phyloP scores from a whole-genome alignment of 1,140 invertebrate species.

The Heliconius nattereri region DNA sequence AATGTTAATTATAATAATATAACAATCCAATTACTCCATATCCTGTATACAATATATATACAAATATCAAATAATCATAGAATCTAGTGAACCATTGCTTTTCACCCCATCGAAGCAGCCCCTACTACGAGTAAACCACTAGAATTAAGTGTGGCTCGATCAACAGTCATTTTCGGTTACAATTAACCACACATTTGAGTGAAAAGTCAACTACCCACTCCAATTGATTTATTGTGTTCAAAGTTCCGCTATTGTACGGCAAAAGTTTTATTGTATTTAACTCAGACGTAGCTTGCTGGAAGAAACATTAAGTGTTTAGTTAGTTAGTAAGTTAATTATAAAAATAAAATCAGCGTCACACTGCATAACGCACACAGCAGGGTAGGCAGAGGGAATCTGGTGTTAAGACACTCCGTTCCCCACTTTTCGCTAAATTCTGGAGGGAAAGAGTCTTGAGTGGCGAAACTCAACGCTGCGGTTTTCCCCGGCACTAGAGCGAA shows the following conservation, averaged over 20 bases:
- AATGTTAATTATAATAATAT: conserved; percentile 40
- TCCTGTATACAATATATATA: conserved; percentile 60
- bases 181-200: conserved; percentile 82
- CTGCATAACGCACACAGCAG: too few relatives aligned
- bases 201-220: conserved; percentile 81
- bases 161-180: conserved; percentile 81
- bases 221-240: conserved; percentile 81
- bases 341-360: too few relatives aligned
- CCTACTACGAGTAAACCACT: conserved; percentile 63
- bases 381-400: too few relatives aligned
- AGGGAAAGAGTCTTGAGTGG: too few relatives aligned
- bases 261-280: conserved; percentile 57
- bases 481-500: too few relatives aligned
- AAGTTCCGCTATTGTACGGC: conserved; percentile 75
- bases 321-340: too few relatives aligned
- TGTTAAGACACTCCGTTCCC: too few relatives aligned
- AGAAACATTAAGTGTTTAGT: not conserved
- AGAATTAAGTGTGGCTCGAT: conserved; percentile 81
- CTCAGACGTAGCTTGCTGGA: conserved; percentile 44
- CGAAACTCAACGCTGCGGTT: too few relatives aligned
- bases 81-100: conserved; percentile 66
- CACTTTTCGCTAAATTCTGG: too few relatives aligned
- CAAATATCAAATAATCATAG: conserved; percentile 70
- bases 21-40: conserved; percentile 46
- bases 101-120: conserved; percentile 60